Base-by-base conservation (phyloP, 64 coral and sea anemone species). In the Pachyseris speciosa region DNA sequence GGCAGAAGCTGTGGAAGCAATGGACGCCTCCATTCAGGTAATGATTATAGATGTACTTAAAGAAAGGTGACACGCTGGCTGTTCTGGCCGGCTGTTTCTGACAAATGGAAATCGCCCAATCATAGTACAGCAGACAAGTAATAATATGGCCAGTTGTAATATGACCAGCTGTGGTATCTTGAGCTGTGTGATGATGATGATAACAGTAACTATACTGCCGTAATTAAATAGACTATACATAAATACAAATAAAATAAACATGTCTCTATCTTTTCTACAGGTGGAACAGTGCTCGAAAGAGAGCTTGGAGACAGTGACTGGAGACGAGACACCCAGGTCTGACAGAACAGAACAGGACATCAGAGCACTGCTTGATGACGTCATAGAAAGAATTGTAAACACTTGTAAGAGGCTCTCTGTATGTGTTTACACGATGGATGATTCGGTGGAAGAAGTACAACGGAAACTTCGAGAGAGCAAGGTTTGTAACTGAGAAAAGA, bases 301-400 rank as follows among this genome's bases (percentile, higher is more conserved):
- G 36, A 97, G 95, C 39, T 52, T 97, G 45, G 95, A 97, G 61
- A 97, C 95, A 29, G 95, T 97, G 13, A 97, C 86, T 11, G 95
- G 75, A 19, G 92, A 95, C 37, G 94, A 90, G 33, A 70, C 64
- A 55, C 81, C 41, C 2, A 63, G 80, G 42, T 61, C 80, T 24
- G 71, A 78, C 13, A 97, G 55, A 31, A 85, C 91, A 2, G 77
- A 88, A 15, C 78, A 97, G 22, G 91, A 93, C 33, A 67, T 97
- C 32, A 93, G 78, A 48, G 69, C 57, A 16, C 85, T 85, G 64
- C 86, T 97, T 32, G 86, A 97, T 86, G 87, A 89, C 42, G 67
- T 97, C 27, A 59, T 93, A 32, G 78, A 90, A 19, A 93, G 91
- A 25, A 63, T 96, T 40, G 34, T 52, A 19, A 79, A 89, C 7